phyloP scores from a whole-genome alignment of 2,113 vertebrate species.

The Scomber scombrus region DNA sequence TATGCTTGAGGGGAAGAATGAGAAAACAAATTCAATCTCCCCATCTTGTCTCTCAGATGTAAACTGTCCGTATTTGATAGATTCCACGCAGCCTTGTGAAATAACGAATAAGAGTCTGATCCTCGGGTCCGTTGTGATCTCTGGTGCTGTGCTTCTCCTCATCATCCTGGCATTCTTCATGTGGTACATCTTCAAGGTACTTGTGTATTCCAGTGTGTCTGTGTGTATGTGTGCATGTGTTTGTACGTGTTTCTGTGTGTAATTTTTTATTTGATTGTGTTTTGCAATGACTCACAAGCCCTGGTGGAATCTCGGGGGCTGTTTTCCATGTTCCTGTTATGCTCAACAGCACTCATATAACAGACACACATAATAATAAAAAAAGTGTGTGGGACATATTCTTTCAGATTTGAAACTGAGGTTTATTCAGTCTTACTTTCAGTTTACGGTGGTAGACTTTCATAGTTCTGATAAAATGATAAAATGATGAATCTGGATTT shows the following conservation, averaged over 20 bases:
- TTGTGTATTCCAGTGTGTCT: background rate
- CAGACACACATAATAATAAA: background rate
- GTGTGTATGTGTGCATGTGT: background rate
- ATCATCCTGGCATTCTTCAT: conserved; percentile 4
- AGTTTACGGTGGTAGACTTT: background rate
- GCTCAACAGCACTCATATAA: background rate
- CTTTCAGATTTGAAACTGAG: background rate
- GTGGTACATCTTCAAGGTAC: conserved; percentile 62
- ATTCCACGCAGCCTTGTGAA: background rate
- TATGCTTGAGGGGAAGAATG: background rate
- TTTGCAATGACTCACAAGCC: conserved; percentile 23
- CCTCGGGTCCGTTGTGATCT: conserved; percentile 21
- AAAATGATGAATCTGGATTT: too few species aligned
- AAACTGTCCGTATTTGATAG: background rate
- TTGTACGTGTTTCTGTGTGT: background rate
- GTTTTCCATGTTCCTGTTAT: conserved; percentile 23
- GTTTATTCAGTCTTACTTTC: background rate
- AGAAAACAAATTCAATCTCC: background rate
- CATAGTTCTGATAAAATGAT: too few species aligned
- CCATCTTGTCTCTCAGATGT: background rate
- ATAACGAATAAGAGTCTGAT: background rate
- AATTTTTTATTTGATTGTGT: background rate
- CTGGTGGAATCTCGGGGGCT: background rate
- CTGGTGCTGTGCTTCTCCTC: conserved; percentile 16
- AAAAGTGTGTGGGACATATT: too few species aligned